Evolutionary conservation across 2,888 invertebrate species (phyloP).

Genomic region (Sipha maydis): DNA sequence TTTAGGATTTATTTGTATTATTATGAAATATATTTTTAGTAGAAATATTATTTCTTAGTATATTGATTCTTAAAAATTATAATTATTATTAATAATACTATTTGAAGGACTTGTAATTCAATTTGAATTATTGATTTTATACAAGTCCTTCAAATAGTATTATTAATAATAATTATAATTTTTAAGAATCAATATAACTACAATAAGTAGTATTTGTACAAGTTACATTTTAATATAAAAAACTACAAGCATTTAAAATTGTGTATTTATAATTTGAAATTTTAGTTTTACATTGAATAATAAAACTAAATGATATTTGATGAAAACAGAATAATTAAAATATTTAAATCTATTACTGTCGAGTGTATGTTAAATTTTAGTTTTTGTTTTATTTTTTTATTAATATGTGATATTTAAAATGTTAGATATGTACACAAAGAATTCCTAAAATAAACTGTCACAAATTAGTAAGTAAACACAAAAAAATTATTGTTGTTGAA

Average conservation of each 20-base stretch:
- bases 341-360: not conserved
- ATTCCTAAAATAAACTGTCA: not conserved
- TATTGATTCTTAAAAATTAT: too few species aligned
- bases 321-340: not conserved
- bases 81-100: not conserved
- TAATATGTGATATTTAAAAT: not conserved
- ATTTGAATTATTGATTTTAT: too few species aligned
- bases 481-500: constrained; percentile 2
- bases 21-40: not conserved
- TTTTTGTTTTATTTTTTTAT: not conserved
- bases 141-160: not conserved
- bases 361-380: not conserved
- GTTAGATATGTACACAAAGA: not conserved
- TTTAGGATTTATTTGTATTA: not conserved
- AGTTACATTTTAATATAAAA: not conserved
- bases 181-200: too few species aligned
- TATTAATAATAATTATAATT: not conserved
- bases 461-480: not conserved
- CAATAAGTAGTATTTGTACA: too few species aligned
- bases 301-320: not conserved
- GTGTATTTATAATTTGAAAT: not conserved
- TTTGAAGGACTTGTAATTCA: not conserved
- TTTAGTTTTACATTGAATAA: not conserved
- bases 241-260: constrained; percentile 13
- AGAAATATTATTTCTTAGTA: too few species aligned